A percentile compares a stretch with the other conserved stretches of the same genome.
These are phyloP conservation scores for Morus bassanus DNA, from an alignment of 2,797 vertebrate species.

Conservation along the genomic window DNA sequence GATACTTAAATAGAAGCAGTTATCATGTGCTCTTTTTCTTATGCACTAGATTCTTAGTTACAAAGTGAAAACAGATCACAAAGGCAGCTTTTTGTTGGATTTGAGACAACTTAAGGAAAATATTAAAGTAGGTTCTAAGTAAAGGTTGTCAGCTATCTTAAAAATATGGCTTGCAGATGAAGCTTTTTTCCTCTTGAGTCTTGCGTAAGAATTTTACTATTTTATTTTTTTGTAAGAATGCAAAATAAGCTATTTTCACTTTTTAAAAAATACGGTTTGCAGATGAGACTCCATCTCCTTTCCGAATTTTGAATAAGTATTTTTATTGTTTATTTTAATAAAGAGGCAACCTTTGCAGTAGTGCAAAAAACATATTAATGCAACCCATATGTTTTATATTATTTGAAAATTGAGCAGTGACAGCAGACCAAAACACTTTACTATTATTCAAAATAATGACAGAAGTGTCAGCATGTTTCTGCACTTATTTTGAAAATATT, in stretches of 20 bases:
- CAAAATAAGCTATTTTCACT: neutral
- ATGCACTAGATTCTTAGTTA: neutral
- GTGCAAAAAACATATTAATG: neutral
- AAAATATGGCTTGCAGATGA: slow-evolving; percentile 12
- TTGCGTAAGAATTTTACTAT: neutral
- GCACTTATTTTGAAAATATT: neutral
- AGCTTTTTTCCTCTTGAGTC: neutral
- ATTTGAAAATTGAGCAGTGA: neutral
- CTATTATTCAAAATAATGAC: neutral
- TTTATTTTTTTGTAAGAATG: neutral
- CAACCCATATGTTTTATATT: neutral
- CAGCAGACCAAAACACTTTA: neutral
- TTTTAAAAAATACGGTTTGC: neutral
- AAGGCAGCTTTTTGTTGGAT: neutral
- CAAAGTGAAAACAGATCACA: slow-evolving; percentile 24
- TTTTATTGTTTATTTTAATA: slow-evolving; percentile 11
- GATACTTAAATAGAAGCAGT: neutral
- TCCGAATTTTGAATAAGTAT: neutral
- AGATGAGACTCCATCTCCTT: neutral
- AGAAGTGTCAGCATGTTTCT: neutral
- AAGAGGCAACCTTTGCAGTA: neutral
- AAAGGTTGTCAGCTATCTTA: neutral
- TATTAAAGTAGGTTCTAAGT: neutral
- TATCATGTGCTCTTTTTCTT: neutral
- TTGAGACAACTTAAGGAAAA: neutral